Evolutionary conservation across 2,888 invertebrate genomes (phyloP), one percentile per base, ranked within the genome.

Genomic region (Lasiommata megera): DNA sequence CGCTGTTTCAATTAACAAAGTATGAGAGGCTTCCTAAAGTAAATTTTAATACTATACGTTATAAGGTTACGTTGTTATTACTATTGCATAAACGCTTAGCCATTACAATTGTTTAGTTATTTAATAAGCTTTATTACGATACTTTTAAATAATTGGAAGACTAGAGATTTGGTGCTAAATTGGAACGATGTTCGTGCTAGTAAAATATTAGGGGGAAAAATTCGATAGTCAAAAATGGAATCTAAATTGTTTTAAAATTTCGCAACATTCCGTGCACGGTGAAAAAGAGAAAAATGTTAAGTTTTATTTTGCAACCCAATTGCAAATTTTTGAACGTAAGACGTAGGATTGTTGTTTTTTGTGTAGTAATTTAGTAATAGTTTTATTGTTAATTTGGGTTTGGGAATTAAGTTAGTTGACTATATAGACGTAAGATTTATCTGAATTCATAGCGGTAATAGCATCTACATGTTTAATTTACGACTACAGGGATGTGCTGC

Each of bases 331-430:
- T 82, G 74, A 77, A 76, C 73, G 72, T 84, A 74, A 79, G 75
- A 66, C 74, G 76, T 88, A 88, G 85, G 74, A 78, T 85, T 85
- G 88, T 90, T 90, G 88, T 88, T 88, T 84, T 84, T 85, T 84
- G 73, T 84, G 76, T 84, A 83, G 84, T 85, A 84, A 82, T 76
- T 69, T 89, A 88, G 85, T 73, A 56, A 77, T 87, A 85, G 81
- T 80, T 84, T 84, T 84, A 86, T 88, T 90, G 88, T 88, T 89
- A 87, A 88, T 84, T 88, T 90, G 88, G 89, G 89, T 88, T 87
- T 88, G 88, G 89, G 89, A 80, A 84, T 82, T 88, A 88, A 83
- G 85, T 88, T 89, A 90, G 85, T 82, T 79, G 70, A 86, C 81
- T 84, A 84, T 75, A 70, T 88, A 89, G 87, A 67, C 67, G 73